Base-by-base conservation (phyloP, 2,113 vertebrate species). In the Phylloscopus trochiloides region DNA sequence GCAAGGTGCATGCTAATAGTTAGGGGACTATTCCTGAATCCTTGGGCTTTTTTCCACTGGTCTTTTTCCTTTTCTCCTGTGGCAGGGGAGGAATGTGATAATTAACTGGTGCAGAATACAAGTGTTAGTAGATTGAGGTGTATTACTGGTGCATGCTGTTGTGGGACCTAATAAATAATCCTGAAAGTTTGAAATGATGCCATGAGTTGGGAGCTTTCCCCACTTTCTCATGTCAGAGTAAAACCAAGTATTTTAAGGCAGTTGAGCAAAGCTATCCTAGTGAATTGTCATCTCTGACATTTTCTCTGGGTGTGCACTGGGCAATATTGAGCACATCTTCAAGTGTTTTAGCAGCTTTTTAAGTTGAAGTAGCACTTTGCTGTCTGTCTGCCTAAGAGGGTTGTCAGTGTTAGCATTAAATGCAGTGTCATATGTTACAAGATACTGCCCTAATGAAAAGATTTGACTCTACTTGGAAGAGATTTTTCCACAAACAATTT, bases 351-450 rank as follows among this genome's bases (percentile, higher is more conserved):
- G 26, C 19, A 75, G 50, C 52, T 91, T 74, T 71, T 75, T 2
- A 47, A 71, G 32, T 19, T 71, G n/a, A 28, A 34, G 38, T 8
- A 25, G 12, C n/a, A 12, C 31, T 61, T 3, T 0, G 3, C 32
- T 75, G 20, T 67, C 38, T 83, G 21, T n/a, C 43, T 87, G 57
- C 28, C 32, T 51, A 4, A 76, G 65, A 71, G 7, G 17, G 7
- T 50, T 72, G 32, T 70, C 32, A 31, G 65, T 20, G 6, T 67
- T 63, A 47, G 28, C 24, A 24, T 28, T 6, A 74, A 40, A n/a
- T 75, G 4, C 4, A 8, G 14, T 55, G 68, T 47, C 14, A 7
- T 36, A 1, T 47, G 6, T 29, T 75, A 25, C 0, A 1, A 42
- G 31, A 52, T 29, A 15, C 11, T 24, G 24, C 13, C 18, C 18